Percentiles rank a stretch among this genome's conserved stretches.
Evolutionary conservation across 2,888 invertebrate genomes (phyloP).

Genomic region (Pegoplata infirma): DNA sequence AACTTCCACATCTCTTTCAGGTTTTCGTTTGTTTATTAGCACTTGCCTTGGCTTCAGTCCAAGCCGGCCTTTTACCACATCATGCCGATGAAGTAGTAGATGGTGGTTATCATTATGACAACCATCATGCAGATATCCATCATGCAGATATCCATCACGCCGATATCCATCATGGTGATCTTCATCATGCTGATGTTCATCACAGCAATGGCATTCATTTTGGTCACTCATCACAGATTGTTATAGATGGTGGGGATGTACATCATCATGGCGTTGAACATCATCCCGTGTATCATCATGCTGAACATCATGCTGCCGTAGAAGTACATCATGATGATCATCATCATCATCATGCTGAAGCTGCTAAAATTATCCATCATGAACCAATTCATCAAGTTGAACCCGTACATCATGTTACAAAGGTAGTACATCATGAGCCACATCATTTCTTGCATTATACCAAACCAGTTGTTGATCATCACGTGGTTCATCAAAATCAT

Average conservation of each 20-base stretch:
- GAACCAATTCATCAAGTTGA: constrained; percentile 75
- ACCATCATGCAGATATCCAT: constrained; percentile 67
- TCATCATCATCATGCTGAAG: constrained; percentile 66
- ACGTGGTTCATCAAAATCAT: constrained; percentile 71
- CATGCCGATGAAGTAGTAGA: constrained; percentile 69
- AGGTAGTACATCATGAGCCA: constrained; percentile 75
- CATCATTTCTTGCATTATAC: constrained; percentile 75
- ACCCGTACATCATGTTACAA: constrained; percentile 75
- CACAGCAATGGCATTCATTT: constrained; percentile 71
- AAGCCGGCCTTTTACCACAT: constrained; percentile 74
- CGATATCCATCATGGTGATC: constrained; percentile 64
- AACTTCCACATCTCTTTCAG: constrained; percentile 57
- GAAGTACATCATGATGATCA: constrained; percentile 68
- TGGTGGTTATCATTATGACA: too few species aligned
- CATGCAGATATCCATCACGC: constrained; percentile 69
- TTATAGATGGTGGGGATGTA: constrained; percentile 70
- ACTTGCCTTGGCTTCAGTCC: constrained; percentile 68
- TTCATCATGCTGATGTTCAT: constrained; percentile 60
- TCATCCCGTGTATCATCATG: constrained; percentile 71
- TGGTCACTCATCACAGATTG: constrained; percentile 73
- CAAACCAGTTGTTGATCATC: constrained; percentile 74
- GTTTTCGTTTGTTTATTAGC: constrained; percentile 74
- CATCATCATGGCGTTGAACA: constrained; percentile 65
- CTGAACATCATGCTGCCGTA: constrained; percentile 67
- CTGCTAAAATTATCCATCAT: constrained; percentile 73